phyloP scores from a whole-genome alignment of 2,113 vertebrate species.

The Gasterosteus aculeatus region DNA sequence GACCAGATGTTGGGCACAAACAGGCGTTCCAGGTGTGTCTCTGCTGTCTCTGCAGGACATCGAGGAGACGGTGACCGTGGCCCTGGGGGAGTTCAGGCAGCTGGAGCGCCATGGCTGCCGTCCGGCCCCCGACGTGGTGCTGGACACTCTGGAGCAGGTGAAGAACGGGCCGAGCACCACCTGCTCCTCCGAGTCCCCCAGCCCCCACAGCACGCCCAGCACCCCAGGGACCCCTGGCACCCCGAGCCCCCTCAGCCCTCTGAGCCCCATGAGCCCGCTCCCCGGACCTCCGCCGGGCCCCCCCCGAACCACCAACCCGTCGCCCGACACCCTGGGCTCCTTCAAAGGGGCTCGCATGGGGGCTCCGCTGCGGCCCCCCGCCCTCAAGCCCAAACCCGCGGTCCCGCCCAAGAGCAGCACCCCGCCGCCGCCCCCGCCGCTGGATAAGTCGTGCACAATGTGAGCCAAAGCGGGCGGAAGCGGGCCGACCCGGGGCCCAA shows the following conservation, averaged over 20 bases:
- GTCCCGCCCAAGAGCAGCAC: conserved; percentile 96
- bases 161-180: conserved; percentile 87
- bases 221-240: conserved; percentile 79
- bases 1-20: background rate
- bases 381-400: conserved; percentile 93
- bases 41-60: conserved; percentile 85
- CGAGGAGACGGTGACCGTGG: conserved; percentile 95
- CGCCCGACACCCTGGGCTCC: conserved; percentile 91
- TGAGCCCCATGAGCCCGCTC: conserved; percentile 80
- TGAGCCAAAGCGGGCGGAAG: conserved; percentile 77
- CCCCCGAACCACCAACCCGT: conserved; percentile 73
- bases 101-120: conserved; percentile 92
- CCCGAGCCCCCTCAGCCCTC: conserved; percentile 86
- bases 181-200: conserved; percentile 92
- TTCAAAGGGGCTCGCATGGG: conserved; percentile 94
- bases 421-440: conserved; percentile 86
- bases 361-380: conserved; percentile 91
- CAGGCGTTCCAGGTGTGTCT: background rate
- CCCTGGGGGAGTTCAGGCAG: conserved; percentile 92
- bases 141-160: conserved; percentile 96
- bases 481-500: conserved; percentile 76
- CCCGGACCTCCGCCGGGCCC: conserved; percentile 72
- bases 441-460: conserved; percentile 99
- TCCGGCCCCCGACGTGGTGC: conserved; percentile 93
- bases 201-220: conserved; percentile 85